A percentile compares a stretch with the other conserved stretches of the same genome.
Conservation (phyloP, 2,888 invertebrate genomes). For the Noctua comes region DNA sequence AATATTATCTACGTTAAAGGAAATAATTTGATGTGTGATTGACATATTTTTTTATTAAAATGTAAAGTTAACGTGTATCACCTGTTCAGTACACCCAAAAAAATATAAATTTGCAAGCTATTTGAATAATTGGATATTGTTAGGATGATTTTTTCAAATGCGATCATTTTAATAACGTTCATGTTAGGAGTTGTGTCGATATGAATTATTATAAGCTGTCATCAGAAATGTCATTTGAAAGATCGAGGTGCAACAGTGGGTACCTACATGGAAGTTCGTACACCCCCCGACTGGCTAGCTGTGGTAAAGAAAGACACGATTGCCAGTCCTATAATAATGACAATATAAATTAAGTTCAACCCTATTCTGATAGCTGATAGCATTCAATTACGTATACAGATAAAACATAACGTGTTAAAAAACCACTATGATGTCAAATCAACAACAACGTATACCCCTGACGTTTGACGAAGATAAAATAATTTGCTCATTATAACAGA, state of each 20-base stretch:
- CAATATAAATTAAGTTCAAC: slow-evolving; percentile 35
- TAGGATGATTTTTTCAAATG: slow-evolving; percentile 47
- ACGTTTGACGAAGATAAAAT: slow-evolving; percentile 42
- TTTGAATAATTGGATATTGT: slow-evolving; percentile 64
- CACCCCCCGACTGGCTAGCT: neutral
- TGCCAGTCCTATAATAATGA: slow-evolving; percentile 21
- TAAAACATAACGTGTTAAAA: slow-evolving; percentile 44
- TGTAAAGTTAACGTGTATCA: slow-evolving; percentile 59
- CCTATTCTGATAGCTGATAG: slow-evolving; percentile 31
- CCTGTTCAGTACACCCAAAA: slow-evolving; percentile 63
- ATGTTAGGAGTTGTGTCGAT: slow-evolving; percentile 29
- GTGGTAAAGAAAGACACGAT: slow-evolving; percentile 17
- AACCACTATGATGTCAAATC: slow-evolving; percentile 42
- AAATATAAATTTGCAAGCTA: slow-evolving; percentile 54
- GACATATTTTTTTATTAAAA: slow-evolving; percentile 73
- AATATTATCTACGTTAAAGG: slow-evolving; percentile 69
- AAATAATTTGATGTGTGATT: slow-evolving; percentile 77
- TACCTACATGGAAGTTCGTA: slow-evolving; percentile 3
- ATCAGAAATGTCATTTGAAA: slow-evolving; percentile 47
- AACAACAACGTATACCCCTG: slow-evolving; percentile 36
- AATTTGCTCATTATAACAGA: slow-evolving; percentile 41
- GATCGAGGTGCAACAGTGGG: neutral
- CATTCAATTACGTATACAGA: slow-evolving; percentile 21
- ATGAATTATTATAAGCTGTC: slow-evolving; percentile 50
- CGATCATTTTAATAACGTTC: slow-evolving; percentile 43